Percentiles rank a stretch among this genome's conserved stretches.
phyloP scores from a whole-genome alignment of 2,888 invertebrate species.

The Lissocephala sabroskyi region DNA sequence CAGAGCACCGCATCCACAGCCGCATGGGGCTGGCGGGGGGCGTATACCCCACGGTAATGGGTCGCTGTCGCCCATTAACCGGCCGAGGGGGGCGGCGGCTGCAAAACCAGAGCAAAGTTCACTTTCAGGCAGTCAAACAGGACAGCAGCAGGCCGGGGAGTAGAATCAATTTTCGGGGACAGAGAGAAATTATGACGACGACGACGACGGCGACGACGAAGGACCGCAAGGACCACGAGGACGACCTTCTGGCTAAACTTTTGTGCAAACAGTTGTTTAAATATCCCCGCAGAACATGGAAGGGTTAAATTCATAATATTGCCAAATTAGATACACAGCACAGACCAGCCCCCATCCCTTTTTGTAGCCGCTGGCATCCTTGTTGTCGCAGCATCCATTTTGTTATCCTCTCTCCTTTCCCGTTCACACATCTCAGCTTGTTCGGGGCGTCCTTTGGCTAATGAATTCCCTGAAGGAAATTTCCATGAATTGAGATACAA shows the following conservation, averaged over 20 bases:
- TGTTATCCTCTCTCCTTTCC: neutral
- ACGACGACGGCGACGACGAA: neutral
- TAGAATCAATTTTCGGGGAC: slow-evolving; percentile 47
- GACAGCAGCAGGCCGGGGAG: neutral
- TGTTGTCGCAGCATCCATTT: slow-evolving; percentile 2
- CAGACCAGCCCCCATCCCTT: slow-evolving; percentile 24
- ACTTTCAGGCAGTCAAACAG: slow-evolving; percentile 39
- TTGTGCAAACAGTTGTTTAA: slow-evolving; percentile 65
- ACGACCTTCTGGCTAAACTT: slow-evolving; percentile 60
- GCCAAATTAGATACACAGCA: slow-evolving; percentile 56
- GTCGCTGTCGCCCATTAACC: slow-evolving; percentile 51
- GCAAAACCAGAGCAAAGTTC: slow-evolving; percentile 40
- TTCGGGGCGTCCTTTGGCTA: slow-evolving; percentile 30
- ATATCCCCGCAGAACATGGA: slow-evolving; percentile 63
- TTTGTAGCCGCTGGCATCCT: slow-evolving; percentile 11
- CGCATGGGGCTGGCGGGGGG: slow-evolving; percentile 9
- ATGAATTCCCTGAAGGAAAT: slow-evolving; percentile 66
- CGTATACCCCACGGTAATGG: slow-evolving; percentile 56
- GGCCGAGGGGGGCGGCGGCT: neutral
- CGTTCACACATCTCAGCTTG: too few relatives aligned
- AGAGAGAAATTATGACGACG: slow-evolving; percentile 47
- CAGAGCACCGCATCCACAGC: slow-evolving; percentile 51
- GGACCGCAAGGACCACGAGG: slow-evolving; percentile 13
- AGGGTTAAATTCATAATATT: slow-evolving; percentile 66
- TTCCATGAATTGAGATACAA: slow-evolving; percentile 54